phyloP scores from a whole-genome alignment of 1,140 invertebrate species.

The Whitmania pigra region DNA sequence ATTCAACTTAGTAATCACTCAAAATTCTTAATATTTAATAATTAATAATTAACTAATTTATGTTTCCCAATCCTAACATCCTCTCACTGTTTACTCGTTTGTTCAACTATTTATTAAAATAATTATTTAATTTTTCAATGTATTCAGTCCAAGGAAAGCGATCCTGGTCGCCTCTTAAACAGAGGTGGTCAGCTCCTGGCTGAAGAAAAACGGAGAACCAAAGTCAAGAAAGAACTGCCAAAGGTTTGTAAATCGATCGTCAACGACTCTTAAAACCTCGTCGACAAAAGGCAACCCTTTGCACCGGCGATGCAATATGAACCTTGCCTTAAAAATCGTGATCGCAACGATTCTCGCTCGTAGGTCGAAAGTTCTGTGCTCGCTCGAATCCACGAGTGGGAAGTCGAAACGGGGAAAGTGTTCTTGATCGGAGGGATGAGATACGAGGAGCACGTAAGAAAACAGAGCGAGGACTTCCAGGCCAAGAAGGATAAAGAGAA shows the following conservation, averaged over 20 bases:
- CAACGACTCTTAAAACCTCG: no score
- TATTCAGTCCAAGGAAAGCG: conserved; percentile 49
- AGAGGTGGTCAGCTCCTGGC: conserved; percentile 64
- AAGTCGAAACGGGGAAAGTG: not conserved
- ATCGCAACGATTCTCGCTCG: no score
- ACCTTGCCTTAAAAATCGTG: no score
- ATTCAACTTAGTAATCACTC: no score
- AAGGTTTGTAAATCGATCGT: conserved; percentile 29
- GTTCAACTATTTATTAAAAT: no score
- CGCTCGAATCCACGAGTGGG: not conserved
- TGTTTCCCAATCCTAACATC: not conserved
- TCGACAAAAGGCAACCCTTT: no score
- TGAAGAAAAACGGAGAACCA: conserved; percentile 70
- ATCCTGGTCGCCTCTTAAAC: conserved; percentile 61
- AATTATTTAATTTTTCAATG: conserved; percentile 4
- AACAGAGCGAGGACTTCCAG: conserved; percentile 37
- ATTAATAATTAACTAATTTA: not conserved
- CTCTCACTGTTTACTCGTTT: no score
- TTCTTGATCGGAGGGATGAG: conserved; percentile 9
- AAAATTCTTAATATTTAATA: no score
- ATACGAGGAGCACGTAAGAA: conserved; percentile 22
- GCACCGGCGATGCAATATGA: no score
- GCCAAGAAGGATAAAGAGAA: conserved; percentile 41
- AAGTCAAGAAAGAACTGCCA: conserved; percentile 50
- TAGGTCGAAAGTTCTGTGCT: conserved; percentile 8